Conservation (phyloP, 1,140 invertebrate genomes). For the Drosophila orosa region DNA sequence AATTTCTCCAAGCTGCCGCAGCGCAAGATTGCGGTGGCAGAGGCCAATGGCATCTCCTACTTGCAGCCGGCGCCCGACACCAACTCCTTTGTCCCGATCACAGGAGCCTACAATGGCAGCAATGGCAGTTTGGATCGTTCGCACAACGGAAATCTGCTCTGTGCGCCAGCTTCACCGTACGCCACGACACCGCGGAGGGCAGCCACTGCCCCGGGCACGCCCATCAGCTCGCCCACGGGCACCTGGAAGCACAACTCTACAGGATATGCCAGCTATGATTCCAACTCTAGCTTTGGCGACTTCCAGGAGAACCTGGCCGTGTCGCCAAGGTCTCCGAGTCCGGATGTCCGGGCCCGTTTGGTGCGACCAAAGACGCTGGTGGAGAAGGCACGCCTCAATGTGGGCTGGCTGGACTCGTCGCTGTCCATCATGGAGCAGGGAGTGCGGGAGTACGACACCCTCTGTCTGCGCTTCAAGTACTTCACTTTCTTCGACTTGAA, state of each 20-base stretch:
- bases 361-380: conserved; percentile 95
- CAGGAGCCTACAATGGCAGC: conserved; percentile 87
- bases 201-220: conserved; percentile 87
- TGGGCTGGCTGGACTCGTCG: conserved; percentile 98
- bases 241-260: conserved; percentile 77
- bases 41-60: conserved; percentile 74
- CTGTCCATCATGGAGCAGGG: conserved; percentile 99
- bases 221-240: conserved; percentile 88
- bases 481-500: conserved; percentile 98
- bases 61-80: conserved; percentile 89
- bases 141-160: conserved; percentile 84
- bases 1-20: conserved; percentile 92
- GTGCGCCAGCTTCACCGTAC: conserved; percentile 66
- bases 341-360: conserved; percentile 90
- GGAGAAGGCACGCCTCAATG: conserved; percentile 98
- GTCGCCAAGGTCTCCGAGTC: conserved; percentile 90
- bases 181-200: conserved; percentile 87
- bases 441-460: conserved; percentile 95
- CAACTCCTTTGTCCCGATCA: conserved; percentile 93
- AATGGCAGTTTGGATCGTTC: conserved; percentile 89
- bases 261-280: conserved; percentile 76
- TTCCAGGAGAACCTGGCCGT: conserved; percentile 92
- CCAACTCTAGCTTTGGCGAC: conserved; percentile 86
- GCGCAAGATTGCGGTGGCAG: conserved; percentile 86
- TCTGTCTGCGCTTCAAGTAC: conserved; percentile 94